These are phyloP conservation scores for Nasonovia ribisnigri DNA, from an alignment of 2,888 invertebrate genomes.

Conservation along the genomic window DNA sequence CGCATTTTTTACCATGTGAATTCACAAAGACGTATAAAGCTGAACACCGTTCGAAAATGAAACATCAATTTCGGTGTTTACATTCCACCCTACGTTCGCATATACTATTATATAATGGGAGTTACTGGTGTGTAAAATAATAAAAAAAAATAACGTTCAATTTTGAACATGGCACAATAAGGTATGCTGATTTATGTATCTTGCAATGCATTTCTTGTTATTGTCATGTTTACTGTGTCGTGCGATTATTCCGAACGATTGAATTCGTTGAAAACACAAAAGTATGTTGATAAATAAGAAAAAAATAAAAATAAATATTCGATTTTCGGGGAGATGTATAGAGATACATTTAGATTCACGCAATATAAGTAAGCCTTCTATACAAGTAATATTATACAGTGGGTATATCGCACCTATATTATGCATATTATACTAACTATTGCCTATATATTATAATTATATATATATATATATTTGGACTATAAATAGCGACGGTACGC, in stretches of 20 bases:
- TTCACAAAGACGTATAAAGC: too few species aligned
- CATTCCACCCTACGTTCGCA: neutral
- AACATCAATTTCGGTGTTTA: slow-evolving; percentile 5
- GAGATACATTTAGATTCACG: neutral
- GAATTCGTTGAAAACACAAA: neutral
- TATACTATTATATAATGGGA: neutral
- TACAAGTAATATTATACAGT: neutral
- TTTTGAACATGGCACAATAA: neutral
- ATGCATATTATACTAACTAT: neutral
- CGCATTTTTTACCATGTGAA: too few species aligned
- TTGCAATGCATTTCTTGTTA: neutral
- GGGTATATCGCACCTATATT: too few species aligned
- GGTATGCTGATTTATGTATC: slow-evolving; percentile 24
- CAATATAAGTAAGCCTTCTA: neutral
- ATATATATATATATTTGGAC: neutral
- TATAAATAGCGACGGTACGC: neutral
- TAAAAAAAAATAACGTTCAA: neutral
- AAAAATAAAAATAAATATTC: neutral
- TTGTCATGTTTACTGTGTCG: neutral
- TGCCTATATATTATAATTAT: neutral
- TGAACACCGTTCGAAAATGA: neutral
- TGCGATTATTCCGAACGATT: slow-evolving; percentile 50
- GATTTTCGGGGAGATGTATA: neutral
- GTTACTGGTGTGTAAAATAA: neutral
- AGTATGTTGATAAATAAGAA: neutral